Base-by-base conservation (phyloP, 2,113 vertebrate genomes). In the Rhea americana region DNA sequence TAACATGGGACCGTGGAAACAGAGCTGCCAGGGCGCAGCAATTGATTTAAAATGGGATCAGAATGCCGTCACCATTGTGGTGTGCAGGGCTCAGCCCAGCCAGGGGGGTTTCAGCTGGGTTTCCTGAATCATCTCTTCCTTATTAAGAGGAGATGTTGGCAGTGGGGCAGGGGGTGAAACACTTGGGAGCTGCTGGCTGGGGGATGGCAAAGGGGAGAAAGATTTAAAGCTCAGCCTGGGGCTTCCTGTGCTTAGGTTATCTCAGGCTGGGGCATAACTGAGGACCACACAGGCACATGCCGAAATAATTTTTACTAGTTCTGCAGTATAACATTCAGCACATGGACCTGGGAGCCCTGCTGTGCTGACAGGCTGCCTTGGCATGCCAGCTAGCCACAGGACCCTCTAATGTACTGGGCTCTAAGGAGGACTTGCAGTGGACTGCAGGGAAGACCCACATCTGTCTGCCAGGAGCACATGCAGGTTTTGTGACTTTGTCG, bases 231-330 rank as follows among this genome's bases (percentile, higher is more conserved):
- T 53, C 90, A 67, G 82, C 37, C 53, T 5, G 47, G 53, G 70
- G 73, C 94, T 95, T 68, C 17, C 72, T 87, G 47, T 32, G 65
- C 75, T 43, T 19, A 79, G 75, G 80, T 56, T 92, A 66, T 92
- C 85, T 88, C 32, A 7, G 63, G 73, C 72, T 89, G 85, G 68
- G 39, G 45, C 39, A 32, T 6, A 65, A 85, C 81, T 65, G 66
- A 79, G 71, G 96, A 94, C 90, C 96, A 82, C 96, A 95, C 96
- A 92, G 87, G 82, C 91, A 39, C 93, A 89, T 0, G 43, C 59
- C 0, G 39, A 24, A 59, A 55, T 66, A 7, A 15, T 35, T 90
- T 89, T 82, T 51, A 25, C 66, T 48, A 91, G 91, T 79, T 74
- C 84, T 3, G 39, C 91, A 65, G 4, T 7, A 16, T 43, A 66